Base-by-base conservation (phyloP, 1,140 invertebrate genomes). In the Bombus terrestris region DNA sequence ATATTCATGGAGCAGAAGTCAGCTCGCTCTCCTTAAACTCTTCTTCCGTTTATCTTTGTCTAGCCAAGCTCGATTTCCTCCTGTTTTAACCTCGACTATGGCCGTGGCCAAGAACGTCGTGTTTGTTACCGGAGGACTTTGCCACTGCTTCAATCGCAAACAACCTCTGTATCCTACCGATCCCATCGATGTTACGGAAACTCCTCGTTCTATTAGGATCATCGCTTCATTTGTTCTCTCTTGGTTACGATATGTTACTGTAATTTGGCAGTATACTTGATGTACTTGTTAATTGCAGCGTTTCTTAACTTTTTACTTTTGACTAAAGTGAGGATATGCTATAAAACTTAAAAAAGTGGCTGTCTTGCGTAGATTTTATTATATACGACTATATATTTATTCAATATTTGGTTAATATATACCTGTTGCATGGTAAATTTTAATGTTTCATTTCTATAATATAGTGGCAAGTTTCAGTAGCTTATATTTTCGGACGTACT, bases 1-100 rank as follows among this genome's bases (percentile, higher is more conserved):
- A 92, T 92, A 92, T 92, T 92, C 90, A 92, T 91, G 88, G 82
- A 69, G 53, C 68, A 62, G 79, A 32, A 41, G 76, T 62, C 68
- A 53, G 47, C 84, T 84, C 47, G 78, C 80, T 88, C 87, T 86
- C 87, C 68, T 89, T 85, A 85, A n/a, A 22, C 8, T 85, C 18
- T 13, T 28, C 68, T 13, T 25, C 43, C n/a, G 76, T 76, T 43
- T 57, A 13, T 85, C 73, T 57, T 83, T 80, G 66, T 64, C 59
- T 41, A 12, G 32, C 75, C 57, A 39, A 13, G 75, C 28, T 90
- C 74, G 64, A 71, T 13, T 77, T 57, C 35, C 85, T 72, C 69
- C 57, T 53, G 64, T 80, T 80, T 82, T 57, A 82, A 87, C 82
- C 78, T 79, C 71, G 72, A 18, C 83, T 76, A 73, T 69, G 75